Base-by-base conservation (phyloP, 35 echinoderm and acorn worm genomes). In the Anneissia japonica region DNA sequence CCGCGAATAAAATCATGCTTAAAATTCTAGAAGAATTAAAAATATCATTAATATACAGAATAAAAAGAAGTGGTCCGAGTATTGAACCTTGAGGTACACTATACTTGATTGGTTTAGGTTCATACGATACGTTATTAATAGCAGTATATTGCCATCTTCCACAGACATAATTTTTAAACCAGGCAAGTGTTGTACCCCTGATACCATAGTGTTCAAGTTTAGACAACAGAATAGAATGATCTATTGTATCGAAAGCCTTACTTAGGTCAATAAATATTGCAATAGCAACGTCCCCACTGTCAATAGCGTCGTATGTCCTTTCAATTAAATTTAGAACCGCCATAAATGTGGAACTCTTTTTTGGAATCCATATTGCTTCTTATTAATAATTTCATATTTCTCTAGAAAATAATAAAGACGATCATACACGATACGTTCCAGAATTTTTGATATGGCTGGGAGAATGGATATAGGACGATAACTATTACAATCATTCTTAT, bases 391-490 rank as follows among this genome's bases (percentile, higher is more conserved):
- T 39, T 83, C 32, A 46, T 46, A 39, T 38, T 82, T 75, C 10
- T 29, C 46, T 43, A 92, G n/a, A 21, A 88, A 92, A n/a, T 29
- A 0, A 17, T 19, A 41, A 2, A 81, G 46, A 32, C 45, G 74
- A 31, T 87, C 75, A 32, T 72, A 82, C 21, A 88, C 31, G 21
- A 88, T 11, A 34, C 33, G 39, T 79, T 92, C 84, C 21, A 92
- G 37, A 9, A 88, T 46, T 87, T 92, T 88, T 23, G 77, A 87
- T 30, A 92, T 46, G 75, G 14, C 80, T 33, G 85, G 80, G 32
- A 88, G 37, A 87, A 92, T 37, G 17, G 85, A 92, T 40, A 88
- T 87, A 7, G 85, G 90, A 14, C 90, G 23, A 32, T 92, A 92
- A 46, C 83, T 92, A 39, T 21, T 46, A 77, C 32, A n/a, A 33